Evolutionary conservation across 2,888 invertebrate species (phyloP), one percentile per base, ranked within the genome.

Genomic region (Capitulum mitella): DNA sequence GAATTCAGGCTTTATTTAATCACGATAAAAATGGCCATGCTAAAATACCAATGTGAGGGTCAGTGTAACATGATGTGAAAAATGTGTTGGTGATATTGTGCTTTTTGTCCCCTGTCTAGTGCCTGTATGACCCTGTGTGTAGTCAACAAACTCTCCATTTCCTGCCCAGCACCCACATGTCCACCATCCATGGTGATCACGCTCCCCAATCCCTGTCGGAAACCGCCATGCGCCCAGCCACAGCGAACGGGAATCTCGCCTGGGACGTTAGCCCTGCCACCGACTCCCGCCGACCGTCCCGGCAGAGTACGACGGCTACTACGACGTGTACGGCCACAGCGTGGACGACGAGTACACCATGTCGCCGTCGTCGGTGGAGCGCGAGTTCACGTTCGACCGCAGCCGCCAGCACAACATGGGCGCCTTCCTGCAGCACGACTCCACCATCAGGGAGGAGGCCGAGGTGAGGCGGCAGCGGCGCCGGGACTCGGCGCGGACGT

Each of bases 331-430:
- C 85, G 97, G 97, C 22, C 93, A 94, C 86, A 97, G 97, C 3
- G 92, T 96, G 70, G 97, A 97, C 86, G 97, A 97, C 84, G 95
- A 95, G 85, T 92, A 90, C 86, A 93, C 92, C 84, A 91, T 95
- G 83, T 97, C 97, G 26, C 75, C 75, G 46, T 75, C 75, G 10
- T 75, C 75, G 16, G 75, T 75, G 29, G 75, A 75, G 75, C 43
- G 46, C 29, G 75, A 75, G 75, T 75, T 75, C 75, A 75, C 46
- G 46, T 75, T 46, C 75, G 75, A 75, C 46, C 75, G 75, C n/a
- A 75, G n/a, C 46, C 75, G 75, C 16, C 43, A 29, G 29, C 75
- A 75, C 43, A 75, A 75, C 78, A 91, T 95, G 84, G 90, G 92
- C 26, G 89, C 91, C 22, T 95, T 92, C 84, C 87, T 95, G 81